Conservation (phyloP, 2,888 invertebrate species). For the Apotomis capreana region DNA sequence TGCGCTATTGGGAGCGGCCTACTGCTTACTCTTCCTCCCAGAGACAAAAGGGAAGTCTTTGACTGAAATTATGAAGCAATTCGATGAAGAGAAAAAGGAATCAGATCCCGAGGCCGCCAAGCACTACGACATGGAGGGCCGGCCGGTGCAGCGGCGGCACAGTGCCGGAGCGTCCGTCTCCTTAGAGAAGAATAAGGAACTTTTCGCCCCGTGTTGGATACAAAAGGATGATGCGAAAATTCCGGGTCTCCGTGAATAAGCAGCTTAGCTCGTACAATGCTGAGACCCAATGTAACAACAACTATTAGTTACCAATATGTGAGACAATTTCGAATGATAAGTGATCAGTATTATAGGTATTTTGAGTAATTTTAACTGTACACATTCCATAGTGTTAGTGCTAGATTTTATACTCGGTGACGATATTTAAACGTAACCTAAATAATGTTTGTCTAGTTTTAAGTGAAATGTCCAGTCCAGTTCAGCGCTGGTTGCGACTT, state of each 20-base stretch:
- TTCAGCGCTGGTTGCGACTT: conserved; percentile 37
- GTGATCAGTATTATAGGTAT: conserved; percentile 73
- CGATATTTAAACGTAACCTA: conserved; percentile 50
- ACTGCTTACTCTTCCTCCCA: conserved; percentile 84
- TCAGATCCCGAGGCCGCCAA: conserved; percentile 68
- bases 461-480: conserved; percentile 44
- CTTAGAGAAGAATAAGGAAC: conserved; percentile 66
- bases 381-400: conserved; percentile 60
- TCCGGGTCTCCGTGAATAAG: conserved; percentile 47
- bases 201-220: conserved; percentile 59
- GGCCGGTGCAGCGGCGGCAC: conserved; percentile 70
- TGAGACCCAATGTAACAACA: conserved; percentile 44
- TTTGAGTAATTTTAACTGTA: conserved; percentile 49
- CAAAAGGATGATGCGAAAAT: conserved; percentile 57
- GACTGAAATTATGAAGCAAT: conserved; percentile 86
- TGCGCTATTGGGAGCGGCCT: conserved; percentile 84
- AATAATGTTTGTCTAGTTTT: conserved; percentile 52
- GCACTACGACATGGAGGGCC: conserved; percentile 56
- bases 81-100: conserved; percentile 76
- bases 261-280: conserved; percentile 50
- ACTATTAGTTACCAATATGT: conserved; percentile 44
- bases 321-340: conserved; percentile 48
- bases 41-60: conserved; percentile 88
- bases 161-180: conserved; percentile 72
- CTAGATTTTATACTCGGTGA: conserved; percentile 57